Conservation (phyloP, 2,113 vertebrate species). For the Polypterus bichir region DNA sequence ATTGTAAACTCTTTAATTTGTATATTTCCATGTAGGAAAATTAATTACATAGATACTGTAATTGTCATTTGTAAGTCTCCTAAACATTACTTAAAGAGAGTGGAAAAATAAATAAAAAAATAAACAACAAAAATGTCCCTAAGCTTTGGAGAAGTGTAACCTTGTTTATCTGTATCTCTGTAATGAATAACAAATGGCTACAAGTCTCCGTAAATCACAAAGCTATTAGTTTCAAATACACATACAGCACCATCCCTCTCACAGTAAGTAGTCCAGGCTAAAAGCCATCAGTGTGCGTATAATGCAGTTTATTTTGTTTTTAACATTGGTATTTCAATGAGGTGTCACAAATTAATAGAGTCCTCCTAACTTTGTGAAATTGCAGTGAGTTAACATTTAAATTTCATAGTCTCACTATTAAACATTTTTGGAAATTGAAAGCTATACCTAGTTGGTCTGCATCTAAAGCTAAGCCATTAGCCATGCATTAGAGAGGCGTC, state of each 20-base stretch:
- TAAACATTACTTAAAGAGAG: too few relatives aligned
- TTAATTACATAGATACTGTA: too few relatives aligned
- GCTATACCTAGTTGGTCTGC: constrained; percentile 14
- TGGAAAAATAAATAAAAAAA: too few relatives aligned
- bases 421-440: constrained; percentile 26
- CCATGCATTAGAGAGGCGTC: constrained; percentile 31
- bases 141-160: too few relatives aligned
- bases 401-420: constrained; percentile 36
- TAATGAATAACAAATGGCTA: constrained; percentile 6
- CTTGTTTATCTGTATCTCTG: background rate
- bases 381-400: constrained; percentile 23
- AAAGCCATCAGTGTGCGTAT: background rate
- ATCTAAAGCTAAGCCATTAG: constrained; percentile 27
- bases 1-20: too few relatives aligned
- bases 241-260: background rate
- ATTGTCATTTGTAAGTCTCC: too few relatives aligned
- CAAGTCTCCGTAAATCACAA: background rate
- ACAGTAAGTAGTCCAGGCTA: constrained; percentile 4
- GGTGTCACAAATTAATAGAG: background rate
- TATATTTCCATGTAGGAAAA: too few relatives aligned
- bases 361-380: constrained; percentile 13
- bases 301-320: background rate
- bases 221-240: constrained; percentile 1
- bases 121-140: too few relatives aligned
- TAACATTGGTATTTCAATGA: background rate